Conservation (phyloP, 2,113 vertebrate species). For the Andinoacara biseriatus region DNA sequence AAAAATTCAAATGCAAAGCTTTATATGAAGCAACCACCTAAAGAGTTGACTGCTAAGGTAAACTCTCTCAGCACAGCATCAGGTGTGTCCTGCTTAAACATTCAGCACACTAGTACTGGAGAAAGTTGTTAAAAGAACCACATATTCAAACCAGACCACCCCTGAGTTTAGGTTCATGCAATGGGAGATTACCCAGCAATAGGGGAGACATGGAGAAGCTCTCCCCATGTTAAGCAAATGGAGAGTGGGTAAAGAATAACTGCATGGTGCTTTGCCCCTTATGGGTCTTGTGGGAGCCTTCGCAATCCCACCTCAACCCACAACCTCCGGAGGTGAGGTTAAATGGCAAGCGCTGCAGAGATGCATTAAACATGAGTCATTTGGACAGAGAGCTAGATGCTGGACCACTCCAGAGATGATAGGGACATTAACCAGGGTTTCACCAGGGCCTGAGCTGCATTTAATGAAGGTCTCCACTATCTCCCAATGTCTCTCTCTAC, state of each 20-base stretch:
- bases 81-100: conserved; percentile 44
- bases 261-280: conserved; percentile 46
- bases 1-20: neutral
- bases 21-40: neutral
- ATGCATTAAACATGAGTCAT: conserved; percentile 82
- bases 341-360: conserved; percentile 70
- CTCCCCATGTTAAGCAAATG: conserved; percentile 71
- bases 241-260: conserved; percentile 66
- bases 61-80: conserved; percentile 22
- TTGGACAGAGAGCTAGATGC: conserved; percentile 62
- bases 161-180: conserved; percentile 47
- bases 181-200: conserved; percentile 55
- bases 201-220: conserved; percentile 36
- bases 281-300: conserved; percentile 42
- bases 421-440: conserved; percentile 78
- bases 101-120: conserved; percentile 41
- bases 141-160: conserved; percentile 49
- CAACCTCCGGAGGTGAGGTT: conserved; percentile 75
- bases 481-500: conserved; percentile 59
- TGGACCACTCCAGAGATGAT: conserved; percentile 75
- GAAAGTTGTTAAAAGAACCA: conserved; percentile 46
- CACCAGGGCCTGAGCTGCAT: conserved; percentile 72
- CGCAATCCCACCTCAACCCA: conserved; percentile 25
- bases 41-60: neutral
- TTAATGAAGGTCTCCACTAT: conserved; percentile 71